Percentiles rank a stretch among this genome's conserved stretches.
phyloP scores from a whole-genome alignment of 2,113 vertebrate genomes.

The Tympanuchus pallidicinctus region DNA sequence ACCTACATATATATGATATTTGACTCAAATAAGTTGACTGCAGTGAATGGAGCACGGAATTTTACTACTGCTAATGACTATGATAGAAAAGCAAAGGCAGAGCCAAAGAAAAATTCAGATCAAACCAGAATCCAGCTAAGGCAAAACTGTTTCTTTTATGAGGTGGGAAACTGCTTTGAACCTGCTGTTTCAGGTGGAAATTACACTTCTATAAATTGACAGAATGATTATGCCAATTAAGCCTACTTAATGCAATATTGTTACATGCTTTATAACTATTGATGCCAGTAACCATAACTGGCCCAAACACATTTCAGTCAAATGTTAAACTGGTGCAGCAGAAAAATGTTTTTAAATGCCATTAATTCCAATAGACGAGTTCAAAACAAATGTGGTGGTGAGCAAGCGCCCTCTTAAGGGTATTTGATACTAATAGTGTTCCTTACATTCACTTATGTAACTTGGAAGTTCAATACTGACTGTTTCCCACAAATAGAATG shows the following conservation, averaged over 20 bases:
- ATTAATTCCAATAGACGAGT: not conserved
- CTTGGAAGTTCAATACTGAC: not conserved
- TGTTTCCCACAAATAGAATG: not conserved
- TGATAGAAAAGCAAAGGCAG: not conserved
- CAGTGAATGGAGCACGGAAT: not conserved
- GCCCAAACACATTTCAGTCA: not conserved
- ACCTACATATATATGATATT: not conserved
- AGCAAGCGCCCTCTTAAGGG: conserved; percentile 16
- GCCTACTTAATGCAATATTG: not conserved
- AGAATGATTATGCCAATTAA: not conserved
- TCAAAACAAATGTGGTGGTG: not conserved
- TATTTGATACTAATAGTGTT: accelerated
- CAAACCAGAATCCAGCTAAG: not conserved
- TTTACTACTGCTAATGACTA: not conserved
- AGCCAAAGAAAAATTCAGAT: not conserved
- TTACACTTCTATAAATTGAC: not conserved
- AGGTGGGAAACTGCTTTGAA: not conserved
- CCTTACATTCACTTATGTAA: not conserved
- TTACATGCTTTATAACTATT: not conserved
- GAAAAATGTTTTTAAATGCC: not conserved
- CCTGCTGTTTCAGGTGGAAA: not conserved
- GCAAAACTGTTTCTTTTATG: not conserved
- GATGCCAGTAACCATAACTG: not conserved
- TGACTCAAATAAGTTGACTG: not conserved
- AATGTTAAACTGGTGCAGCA: not conserved